These are phyloP conservation scores for Dunckerocampus dactyliophorus DNA, from an alignment of 2,113 vertebrate species.

Conservation along the genomic window DNA sequence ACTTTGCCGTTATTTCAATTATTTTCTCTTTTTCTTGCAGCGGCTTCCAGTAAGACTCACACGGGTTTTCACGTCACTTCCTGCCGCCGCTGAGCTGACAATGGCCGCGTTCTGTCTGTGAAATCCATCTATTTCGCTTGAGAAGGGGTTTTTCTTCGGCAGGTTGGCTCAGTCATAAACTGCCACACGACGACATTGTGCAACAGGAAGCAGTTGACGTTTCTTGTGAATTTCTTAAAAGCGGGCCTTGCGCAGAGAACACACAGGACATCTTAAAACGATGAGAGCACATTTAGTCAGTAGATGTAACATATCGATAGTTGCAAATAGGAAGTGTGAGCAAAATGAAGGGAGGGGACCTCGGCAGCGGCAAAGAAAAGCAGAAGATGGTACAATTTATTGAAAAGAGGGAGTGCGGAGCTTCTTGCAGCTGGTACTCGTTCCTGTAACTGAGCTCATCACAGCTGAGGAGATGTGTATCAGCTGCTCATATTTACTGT, in stretches of 20 bases:
- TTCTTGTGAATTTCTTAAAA: constrained; percentile 49
- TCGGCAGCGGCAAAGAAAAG: constrained; percentile 43
- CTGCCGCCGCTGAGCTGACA: constrained; percentile 64
- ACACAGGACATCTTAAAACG: background rate
- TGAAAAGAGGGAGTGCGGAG: constrained; percentile 16
- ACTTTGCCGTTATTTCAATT: constrained; percentile 24
- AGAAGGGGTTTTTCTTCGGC: constrained; percentile 56
- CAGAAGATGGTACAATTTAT: constrained; percentile 49
- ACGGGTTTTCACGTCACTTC: constrained; percentile 69
- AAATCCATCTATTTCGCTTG: constrained; percentile 45
- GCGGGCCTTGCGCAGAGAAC: constrained; percentile 9
- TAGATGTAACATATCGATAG: constrained; percentile 12
- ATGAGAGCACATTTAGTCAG: background rate
- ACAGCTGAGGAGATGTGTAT: constrained; percentile 18
- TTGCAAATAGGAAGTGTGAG: constrained; percentile 25
- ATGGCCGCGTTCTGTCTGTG: constrained; percentile 44
- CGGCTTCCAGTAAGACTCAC: constrained; percentile 73
- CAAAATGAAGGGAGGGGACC: constrained; percentile 5
- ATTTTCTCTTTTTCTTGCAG: constrained; percentile 40
- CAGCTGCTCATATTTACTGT: constrained; percentile 12
- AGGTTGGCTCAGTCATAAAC: constrained; percentile 26
- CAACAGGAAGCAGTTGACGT: constrained; percentile 36
- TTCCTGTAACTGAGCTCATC: constrained; percentile 66
- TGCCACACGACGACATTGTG: constrained; percentile 2
- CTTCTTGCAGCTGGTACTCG: constrained; percentile 44